Evolutionary conservation across 1,140 invertebrate genomes (phyloP), one percentile per base, ranked within the genome.

Genomic region (Melipona quadrifasciata): DNA sequence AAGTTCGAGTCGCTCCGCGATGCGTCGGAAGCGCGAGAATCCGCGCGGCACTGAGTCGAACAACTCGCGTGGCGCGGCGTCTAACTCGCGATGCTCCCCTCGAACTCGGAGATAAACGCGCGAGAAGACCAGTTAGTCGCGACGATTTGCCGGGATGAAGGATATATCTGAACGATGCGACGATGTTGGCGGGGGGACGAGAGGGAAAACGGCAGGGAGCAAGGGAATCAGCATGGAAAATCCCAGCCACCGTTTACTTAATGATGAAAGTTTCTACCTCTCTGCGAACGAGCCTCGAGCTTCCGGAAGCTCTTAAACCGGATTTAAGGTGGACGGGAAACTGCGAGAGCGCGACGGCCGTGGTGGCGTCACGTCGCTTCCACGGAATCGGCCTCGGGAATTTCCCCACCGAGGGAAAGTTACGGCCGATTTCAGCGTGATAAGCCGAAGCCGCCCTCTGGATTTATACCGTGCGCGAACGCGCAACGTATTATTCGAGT

Each of bases 191-290:
- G n/a, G n/a, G n/a, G n/a, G n/a, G n/a, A n/a, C 27, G 51, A 76
- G 58, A 76, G 24, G 65, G 24, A 11, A 21, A 6, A 16, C 34
- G 17, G 53, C 19, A 58, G 72, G n/a, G 34, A 72, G 21, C 39
- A 65, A 10, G 65, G 19, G 39, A 85, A 83, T 71, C 75, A 64
- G 82, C 65, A 70, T 76, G 80, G 80, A 81, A 57, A 75, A 55
- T 83, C 64, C 51, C 21, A 55, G 75, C 65, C 39, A 79, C 85
- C 65, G 84, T 90, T 83, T 85, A 87, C 80, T 85, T 89, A 87
- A 87, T 81, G 86, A 87, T 77, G 79, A 83, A 87, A 90, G 71
- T 86, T 89, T 79, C 74, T 64, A 39, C 53, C 70, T 72, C 70
- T 68, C 55, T 17, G 74, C 51, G 76, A 58, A 51, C 70, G 55